Conservation (phyloP, 2,797 vertebrate species). For the Malacoctenus gilli region DNA sequence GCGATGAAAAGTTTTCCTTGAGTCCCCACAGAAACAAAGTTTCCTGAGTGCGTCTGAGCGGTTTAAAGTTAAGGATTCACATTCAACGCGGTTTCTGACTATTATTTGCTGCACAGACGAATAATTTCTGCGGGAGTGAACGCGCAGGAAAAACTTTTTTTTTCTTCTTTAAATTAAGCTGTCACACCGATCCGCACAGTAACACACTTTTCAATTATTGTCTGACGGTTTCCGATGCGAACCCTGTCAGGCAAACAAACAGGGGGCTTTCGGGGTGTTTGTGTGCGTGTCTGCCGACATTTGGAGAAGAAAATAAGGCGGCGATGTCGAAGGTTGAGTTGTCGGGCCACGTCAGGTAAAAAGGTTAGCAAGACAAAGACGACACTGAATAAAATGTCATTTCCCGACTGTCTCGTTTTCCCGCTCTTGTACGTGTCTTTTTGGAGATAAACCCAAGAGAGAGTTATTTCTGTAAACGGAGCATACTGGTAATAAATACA, state of each 20-base stretch:
- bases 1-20: not conserved
- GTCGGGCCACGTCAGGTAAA: constrained; percentile 11
- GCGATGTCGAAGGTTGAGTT: constrained; percentile 2
- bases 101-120: not conserved
- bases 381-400: constrained; percentile 8
- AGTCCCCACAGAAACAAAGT: not conserved
- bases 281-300: no score
- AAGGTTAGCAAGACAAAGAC: constrained; percentile 18
- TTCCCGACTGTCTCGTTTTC: not conserved
- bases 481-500: constrained; percentile 3
- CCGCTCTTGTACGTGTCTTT: no score
- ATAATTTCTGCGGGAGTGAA: no score
- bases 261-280: no score
- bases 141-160: no score
- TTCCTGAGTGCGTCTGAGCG: not conserved
- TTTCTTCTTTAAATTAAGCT: no score
- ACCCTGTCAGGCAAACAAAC: no score
- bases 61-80: not conserved
- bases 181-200: no score
- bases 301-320: constrained; percentile 7
- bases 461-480: not conserved
- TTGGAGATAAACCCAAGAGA: no score
- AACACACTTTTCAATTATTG: no score
- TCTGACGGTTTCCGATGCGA: no score
- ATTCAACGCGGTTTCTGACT: not conserved